Base-by-base conservation (phyloP, 2,888 invertebrate species). In the Cosmia pyralina region DNA sequence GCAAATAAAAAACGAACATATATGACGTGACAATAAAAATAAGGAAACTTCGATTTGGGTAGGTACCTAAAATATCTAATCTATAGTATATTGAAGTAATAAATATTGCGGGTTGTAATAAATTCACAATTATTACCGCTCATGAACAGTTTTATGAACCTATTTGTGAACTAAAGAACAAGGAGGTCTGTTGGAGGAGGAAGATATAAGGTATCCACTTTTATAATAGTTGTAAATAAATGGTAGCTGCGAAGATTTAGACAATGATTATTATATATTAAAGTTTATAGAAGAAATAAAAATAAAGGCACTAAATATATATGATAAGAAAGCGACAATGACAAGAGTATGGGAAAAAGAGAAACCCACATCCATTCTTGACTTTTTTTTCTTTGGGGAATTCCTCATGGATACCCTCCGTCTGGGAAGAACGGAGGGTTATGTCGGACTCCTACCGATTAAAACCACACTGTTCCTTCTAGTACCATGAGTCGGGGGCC, bases 11-110 rank as follows among this genome's bases (percentile, higher is more conserved):
- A 64, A 65, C 6, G n/a, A 50, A 22, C 0, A 44, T 68, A 44
- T 55, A 60, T 57, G 5, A 13, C 38, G 11, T 7, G 4, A 1
- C 19, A 57, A 34, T 74, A 63, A 80, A 71, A 48, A 19, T 13
- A 60, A 22, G 15, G 50, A n/a, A 58, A 64, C 19, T 34, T 22
- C 63, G 19, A 65, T 58, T 44, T 17, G 2, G 8, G 7, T 44
- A 81, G 22, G 1, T 15, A n/a, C n/a, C n/a, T n/a, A 34, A 38
- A 44, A 41, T 44, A 82, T 77, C 82, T 78, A 60, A 82, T 78
- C 82, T 67, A 17, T 7, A 38, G 13, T 34, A 22, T 58, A 71
- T 41, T 58, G 11, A 55, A 55, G 28, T 48, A 50, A 55, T 77
- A 77, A 75, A 77, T 53, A n/a, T 5, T 22, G 22, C 19, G 2